phyloP scores from a whole-genome alignment of 2,113 vertebrate species.

The Indicator indicator region DNA sequence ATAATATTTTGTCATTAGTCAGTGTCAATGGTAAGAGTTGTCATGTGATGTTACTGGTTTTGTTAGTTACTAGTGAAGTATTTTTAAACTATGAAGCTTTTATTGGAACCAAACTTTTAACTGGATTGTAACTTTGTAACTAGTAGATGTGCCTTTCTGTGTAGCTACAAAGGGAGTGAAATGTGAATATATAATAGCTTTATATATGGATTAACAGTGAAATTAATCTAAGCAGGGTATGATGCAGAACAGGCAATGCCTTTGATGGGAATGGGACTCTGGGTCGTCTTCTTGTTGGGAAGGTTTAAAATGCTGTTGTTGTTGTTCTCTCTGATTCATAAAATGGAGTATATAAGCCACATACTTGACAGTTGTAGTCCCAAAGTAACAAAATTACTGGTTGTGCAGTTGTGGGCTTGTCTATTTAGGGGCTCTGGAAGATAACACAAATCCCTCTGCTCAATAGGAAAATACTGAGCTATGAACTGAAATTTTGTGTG shows the following conservation, averaged over 20 bases:
- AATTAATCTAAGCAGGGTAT: neutral
- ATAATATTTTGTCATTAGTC: slow-evolving; percentile 89
- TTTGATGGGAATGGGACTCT: neutral
- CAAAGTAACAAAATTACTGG: neutral
- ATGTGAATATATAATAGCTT: neutral
- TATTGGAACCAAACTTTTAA: neutral
- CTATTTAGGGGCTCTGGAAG: neutral
- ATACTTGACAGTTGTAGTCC: neutral
- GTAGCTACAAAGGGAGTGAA: neutral
- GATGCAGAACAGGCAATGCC: neutral
- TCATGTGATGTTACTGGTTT: neutral
- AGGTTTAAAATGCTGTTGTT: neutral
- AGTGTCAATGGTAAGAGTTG: slow-evolving; percentile 82
- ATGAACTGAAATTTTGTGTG: neutral
- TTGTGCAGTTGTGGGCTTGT: neutral
- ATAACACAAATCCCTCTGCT: neutral
- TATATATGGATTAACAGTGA: neutral
- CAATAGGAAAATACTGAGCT: neutral
- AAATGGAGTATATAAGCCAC: neutral
- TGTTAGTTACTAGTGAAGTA: neutral
- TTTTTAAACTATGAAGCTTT: neutral
- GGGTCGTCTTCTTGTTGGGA: neutral
- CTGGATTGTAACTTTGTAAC: neutral
- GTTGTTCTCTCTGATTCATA: neutral
- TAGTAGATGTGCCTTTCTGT: neutral